Evolutionary conservation across 2,797 vertebrate species (phyloP).

Genomic region (Sebastiscus albofasciatus): DNA sequence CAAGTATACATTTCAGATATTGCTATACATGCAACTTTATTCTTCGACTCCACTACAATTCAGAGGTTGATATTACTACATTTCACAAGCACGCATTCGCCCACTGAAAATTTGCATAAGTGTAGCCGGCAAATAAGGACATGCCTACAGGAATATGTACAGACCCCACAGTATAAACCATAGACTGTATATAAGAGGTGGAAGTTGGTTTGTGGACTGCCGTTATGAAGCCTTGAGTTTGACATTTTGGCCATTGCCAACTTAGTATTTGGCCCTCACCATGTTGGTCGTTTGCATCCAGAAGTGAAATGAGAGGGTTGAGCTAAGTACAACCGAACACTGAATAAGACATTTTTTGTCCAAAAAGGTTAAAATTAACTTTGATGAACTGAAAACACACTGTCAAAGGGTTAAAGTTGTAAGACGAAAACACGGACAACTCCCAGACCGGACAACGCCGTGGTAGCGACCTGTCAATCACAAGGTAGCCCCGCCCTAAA

Average conservation of each 20-base stretch:
- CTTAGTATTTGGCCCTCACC: background rate
- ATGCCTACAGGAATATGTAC: background rate
- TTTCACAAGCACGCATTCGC: background rate
- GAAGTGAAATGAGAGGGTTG: background rate
- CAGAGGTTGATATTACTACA: background rate
- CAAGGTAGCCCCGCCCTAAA: background rate
- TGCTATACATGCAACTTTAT: background rate
- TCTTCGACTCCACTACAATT: background rate
- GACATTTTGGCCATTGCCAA: background rate
- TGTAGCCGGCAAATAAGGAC: background rate
- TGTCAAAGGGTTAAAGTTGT: background rate
- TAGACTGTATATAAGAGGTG: background rate
- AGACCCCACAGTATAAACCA: background rate
- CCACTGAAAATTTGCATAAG: too few species aligned
- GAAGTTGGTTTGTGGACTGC: background rate
- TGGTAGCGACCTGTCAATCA: background rate
- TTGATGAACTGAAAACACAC: background rate
- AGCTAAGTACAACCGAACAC: background rate
- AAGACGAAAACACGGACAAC: too few species aligned
- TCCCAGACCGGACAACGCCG: too few species aligned
- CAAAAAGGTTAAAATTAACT: background rate
- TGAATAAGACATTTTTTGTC: background rate
- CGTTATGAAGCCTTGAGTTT: background rate
- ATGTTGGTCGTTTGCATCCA: background rate
- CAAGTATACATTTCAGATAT: background rate